phyloP scores from a whole-genome alignment of 1,140 invertebrate genomes.

The Drosophila miranda region DNA sequence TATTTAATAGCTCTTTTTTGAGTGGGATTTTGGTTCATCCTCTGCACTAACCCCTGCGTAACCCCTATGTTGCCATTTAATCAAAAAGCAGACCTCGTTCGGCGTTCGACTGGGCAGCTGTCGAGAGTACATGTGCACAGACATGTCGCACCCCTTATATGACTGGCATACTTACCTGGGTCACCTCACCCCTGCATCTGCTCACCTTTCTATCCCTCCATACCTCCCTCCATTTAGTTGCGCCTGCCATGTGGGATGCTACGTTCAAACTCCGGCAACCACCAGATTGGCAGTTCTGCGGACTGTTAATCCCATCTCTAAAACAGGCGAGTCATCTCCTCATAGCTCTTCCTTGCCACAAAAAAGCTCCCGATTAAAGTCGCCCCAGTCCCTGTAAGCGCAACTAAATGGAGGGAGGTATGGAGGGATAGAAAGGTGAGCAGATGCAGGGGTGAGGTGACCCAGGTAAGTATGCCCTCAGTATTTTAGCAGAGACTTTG shows the following conservation, averaged over 20 bases:
- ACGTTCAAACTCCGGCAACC: constrained; percentile 21
- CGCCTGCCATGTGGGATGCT: constrained; percentile 1
- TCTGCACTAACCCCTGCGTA: constrained; percentile 3
- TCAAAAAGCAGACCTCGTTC: constrained; percentile 66
- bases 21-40: not conserved
- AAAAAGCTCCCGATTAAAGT: constrained; percentile 22
- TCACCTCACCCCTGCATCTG: too few species aligned
- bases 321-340: constrained; percentile 42
- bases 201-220: too few species aligned
- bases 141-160: constrained; percentile 13
- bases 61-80: constrained; percentile 51
- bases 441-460: constrained; percentile 29
- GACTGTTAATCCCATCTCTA: constrained; percentile 63
- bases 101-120: constrained; percentile 41
- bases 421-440: constrained; percentile 4
- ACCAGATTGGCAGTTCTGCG: constrained; percentile 33
- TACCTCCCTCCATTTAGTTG: too few species aligned
- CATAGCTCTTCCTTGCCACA: constrained; percentile 34
- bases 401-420: not conserved
- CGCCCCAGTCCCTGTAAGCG: constrained; percentile 4
- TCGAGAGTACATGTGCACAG: constrained; percentile 7
- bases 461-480: too few species aligned
- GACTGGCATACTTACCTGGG: too few species aligned
- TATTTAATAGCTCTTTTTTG: constrained; percentile 25
- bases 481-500: constrained; percentile 33